Evolutionary conservation across 1,140 invertebrate species (phyloP), one percentile per base, ranked within the genome.

Genomic region (Aphelinus atriplicis): DNA sequence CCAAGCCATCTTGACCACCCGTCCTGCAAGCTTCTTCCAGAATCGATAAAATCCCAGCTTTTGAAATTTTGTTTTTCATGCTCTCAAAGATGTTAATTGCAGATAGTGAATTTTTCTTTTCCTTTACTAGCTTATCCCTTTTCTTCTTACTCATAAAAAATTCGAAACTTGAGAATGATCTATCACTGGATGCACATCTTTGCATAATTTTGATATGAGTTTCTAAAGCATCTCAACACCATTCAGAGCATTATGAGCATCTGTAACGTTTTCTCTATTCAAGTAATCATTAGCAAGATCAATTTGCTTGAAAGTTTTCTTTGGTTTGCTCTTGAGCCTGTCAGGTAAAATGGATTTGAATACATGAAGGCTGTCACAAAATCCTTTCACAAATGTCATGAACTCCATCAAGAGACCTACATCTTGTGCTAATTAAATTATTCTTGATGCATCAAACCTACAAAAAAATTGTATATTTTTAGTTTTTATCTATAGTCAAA

Each of bases 221-320:
- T 75, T 58, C 3, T 62, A n/a, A 1, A 78, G 61, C 63, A 78
- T 62, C 4, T 26, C 9, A 9, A 77, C 75, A 48, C 77, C 78
- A 46, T 65, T 64, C 1, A 79, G 10, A 9, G 76, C 78, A 67
- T 77, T 77, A 71, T 79, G 73, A 61, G 75, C 69, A 60, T 26
- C 56, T 46, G 26, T 26, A 10, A 64, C 46, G 1, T 53, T 56
- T 57, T 50, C 42, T 55, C n/a, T 9, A 47, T 71, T n/a, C n/a
- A 78, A 73, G 65, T 63, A 73, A 60, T 72, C 72, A 48, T 62
- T 47, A 10, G 73, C 71, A 43, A 79, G 63, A 51, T 7, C 63
- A 10, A 10, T 45, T 75, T 75, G 69, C 3, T 26, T 58, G 57
- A 71, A 79, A 55, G 45, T 55, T 53, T 53, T 26, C 60, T 76